Evolutionary conservation across 2,113 vertebrate species (phyloP).

Genomic region (Equus przewalskii): DNA sequence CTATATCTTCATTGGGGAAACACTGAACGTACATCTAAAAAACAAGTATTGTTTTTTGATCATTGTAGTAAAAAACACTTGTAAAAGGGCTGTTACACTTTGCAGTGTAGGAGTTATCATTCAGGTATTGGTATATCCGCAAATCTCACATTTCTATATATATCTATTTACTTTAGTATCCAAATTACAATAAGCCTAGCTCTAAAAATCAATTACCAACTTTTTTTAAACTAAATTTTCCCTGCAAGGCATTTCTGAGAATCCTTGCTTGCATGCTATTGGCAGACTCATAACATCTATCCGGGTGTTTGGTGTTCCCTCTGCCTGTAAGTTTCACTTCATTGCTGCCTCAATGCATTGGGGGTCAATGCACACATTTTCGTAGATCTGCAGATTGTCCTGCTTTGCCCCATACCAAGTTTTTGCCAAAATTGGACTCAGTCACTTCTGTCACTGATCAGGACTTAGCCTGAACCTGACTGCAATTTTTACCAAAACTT

Average conservation of each 20-base stretch:
- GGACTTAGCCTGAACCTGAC: not conserved
- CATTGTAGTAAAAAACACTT: not conserved
- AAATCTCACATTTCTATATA: not conserved
- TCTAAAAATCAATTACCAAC: not conserved
- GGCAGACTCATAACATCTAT: not conserved
- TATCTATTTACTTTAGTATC: not conserved
- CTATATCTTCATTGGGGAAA: not conserved
- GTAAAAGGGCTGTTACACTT: not conserved
- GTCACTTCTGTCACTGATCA: not conserved
- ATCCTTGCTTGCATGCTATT: too few species aligned
- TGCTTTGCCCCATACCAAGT: not conserved
- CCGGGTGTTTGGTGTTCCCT: not conserved
- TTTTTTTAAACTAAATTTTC: not conserved
- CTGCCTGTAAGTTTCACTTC: not conserved
- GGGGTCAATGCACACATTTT: not conserved
- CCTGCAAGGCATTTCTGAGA: not conserved
- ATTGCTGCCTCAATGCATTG: not conserved
- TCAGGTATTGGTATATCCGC: not conserved
- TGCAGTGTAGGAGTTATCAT: not conserved
- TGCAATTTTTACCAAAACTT: not conserved
- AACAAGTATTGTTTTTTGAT: not conserved
- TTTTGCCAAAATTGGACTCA: not conserved
- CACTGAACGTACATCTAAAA: not conserved
- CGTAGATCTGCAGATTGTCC: not conserved
- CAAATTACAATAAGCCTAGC: not conserved